Evolutionary conservation across 2,888 invertebrate genomes (phyloP).

Genomic region (Ypsolopha scabrella): DNA sequence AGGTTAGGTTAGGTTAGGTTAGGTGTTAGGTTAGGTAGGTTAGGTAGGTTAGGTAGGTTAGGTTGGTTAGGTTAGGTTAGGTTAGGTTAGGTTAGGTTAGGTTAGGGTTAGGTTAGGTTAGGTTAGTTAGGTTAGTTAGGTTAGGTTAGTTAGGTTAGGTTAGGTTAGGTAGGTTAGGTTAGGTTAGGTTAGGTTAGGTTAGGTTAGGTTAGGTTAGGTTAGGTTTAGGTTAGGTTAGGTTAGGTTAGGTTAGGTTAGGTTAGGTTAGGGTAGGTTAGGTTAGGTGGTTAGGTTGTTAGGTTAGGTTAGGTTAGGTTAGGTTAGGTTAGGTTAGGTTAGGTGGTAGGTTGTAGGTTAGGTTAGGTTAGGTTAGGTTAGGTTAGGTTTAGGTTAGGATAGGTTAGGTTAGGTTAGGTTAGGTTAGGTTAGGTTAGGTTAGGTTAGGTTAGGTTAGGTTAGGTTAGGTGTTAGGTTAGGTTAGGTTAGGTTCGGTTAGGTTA

Average conservation of each 20-base stretch:
- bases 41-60: slow-evolving; percentile 9
- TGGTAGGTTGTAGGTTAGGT: slow-evolving; percentile 8
- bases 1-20: slow-evolving; percentile 8
- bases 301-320: slow-evolving; percentile 8
- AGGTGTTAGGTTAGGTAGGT: slow-evolving; percentile 9
- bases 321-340: slow-evolving; percentile 9
- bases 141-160: slow-evolving; percentile 5
- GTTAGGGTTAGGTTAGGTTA: slow-evolving; percentile 8
- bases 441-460: slow-evolving; percentile 8
- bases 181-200: slow-evolving; percentile 8
- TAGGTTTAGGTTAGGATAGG: slow-evolving; percentile 8
- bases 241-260: slow-evolving; percentile 8
- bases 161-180: slow-evolving; percentile 7
- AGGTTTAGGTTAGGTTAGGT: slow-evolving; percentile 8
- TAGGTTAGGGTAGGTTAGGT: slow-evolving; percentile 8
- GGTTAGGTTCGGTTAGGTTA: slow-evolving; percentile 7
- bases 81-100: slow-evolving; percentile 9
- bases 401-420: slow-evolving; percentile 8
- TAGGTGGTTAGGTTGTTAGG: slow-evolving; percentile 8
- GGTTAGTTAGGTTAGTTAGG: slow-evolving; percentile 7
- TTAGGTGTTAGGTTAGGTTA: slow-evolving; percentile 8
- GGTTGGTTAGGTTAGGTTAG: slow-evolving; percentile 9
- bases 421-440: slow-evolving; percentile 6
- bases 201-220: slow-evolving; percentile 8
- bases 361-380: slow-evolving; percentile 8